Evolutionary conservation across 2,113 vertebrate species (phyloP).

Genomic region (Erythrolamprus reginae): DNA sequence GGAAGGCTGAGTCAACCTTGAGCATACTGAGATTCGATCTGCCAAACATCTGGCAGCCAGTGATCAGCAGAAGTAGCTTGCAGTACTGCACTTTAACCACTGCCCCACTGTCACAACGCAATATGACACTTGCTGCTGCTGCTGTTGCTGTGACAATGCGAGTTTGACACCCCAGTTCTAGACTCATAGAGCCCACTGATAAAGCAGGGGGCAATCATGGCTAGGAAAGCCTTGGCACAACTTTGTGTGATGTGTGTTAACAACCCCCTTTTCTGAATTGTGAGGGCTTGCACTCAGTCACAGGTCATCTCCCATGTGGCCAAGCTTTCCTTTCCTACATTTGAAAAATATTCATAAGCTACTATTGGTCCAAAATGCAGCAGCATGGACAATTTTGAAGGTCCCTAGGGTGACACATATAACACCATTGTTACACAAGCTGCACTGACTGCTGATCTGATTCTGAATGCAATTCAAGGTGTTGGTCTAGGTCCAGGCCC

Average conservation of each 20-base stretch:
- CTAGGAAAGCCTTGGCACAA: background rate
- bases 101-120: no score
- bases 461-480: background rate
- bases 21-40: no score
- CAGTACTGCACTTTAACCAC: no score
- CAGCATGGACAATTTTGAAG: no score
- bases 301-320: background rate
- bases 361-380: background rate
- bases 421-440: background rate
- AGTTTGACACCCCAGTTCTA: no score
- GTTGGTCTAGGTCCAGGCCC: background rate
- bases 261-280: background rate
- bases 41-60: no score
- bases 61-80: no score
- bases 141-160: no score
- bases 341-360: background rate
- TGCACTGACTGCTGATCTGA: background rate
- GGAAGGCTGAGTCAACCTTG: no score
- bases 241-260: background rate
- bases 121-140: no score
- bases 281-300: background rate
- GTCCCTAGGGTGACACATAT: no score
- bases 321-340: background rate
- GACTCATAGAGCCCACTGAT: no score
- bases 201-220: background rate